phyloP scores from a whole-genome alignment of 1,140 invertebrate species.

The Scaptomyza hsui region DNA sequence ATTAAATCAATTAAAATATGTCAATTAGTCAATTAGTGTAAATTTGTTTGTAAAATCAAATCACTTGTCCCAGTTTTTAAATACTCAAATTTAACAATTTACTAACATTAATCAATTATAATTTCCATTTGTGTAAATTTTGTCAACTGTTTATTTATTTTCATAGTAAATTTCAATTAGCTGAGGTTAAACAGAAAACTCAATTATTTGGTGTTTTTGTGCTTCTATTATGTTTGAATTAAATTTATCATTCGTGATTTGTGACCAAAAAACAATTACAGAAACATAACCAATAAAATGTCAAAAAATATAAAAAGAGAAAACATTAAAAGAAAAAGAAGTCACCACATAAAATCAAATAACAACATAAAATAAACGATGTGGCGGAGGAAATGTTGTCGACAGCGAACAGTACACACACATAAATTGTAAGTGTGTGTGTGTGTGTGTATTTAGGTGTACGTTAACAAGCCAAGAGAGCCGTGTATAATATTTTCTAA shows the following conservation, averaged over 20 bases:
- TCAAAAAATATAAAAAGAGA: not conserved
- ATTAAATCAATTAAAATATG: not conserved
- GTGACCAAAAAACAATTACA: constrained; percentile 9
- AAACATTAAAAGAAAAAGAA: constrained; percentile 31
- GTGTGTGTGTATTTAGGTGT: constrained; percentile 49
- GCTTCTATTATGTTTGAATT: constrained; percentile 28
- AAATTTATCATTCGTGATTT: constrained; percentile 8
- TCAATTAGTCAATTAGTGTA: constrained; percentile 1
- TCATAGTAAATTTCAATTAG: constrained; percentile 22
- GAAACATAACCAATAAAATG: constrained; percentile 1
- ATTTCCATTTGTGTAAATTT: constrained; percentile 11
- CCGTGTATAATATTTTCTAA: constrained; percentile 82
- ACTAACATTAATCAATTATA: constrained; percentile 5
- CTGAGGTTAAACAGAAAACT: not conserved
- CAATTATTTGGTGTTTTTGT: not conserved
- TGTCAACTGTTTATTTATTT: constrained; percentile 19
- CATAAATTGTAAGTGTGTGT: constrained; percentile 52
- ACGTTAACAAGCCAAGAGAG: constrained; percentile 71
- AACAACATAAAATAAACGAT: constrained; percentile 52
- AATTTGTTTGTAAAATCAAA: not conserved
- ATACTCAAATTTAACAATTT: not conserved
- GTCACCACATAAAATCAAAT: constrained; percentile 48
- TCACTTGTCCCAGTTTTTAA: too few relatives aligned
- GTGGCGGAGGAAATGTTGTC: constrained; percentile 14
- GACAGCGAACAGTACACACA: constrained; percentile 37